phyloP scores from a whole-genome alignment of 2,797 vertebrate genomes.

The Muscicapa striata region DNA sequence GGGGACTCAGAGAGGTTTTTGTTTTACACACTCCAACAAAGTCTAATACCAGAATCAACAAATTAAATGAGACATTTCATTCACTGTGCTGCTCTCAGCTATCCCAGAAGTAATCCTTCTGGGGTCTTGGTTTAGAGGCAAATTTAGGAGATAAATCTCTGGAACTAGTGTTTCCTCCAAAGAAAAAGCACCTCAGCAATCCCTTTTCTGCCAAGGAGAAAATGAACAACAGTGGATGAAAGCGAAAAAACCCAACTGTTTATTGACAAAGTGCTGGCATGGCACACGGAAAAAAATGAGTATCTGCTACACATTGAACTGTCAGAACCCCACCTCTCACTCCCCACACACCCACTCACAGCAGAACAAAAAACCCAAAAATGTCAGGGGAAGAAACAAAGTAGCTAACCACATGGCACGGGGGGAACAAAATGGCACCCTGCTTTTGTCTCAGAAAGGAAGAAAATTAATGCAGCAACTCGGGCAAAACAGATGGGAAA shows the following conservation, averaged over 20 bases:
- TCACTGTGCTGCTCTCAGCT: not conserved
- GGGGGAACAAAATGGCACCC: not conserved
- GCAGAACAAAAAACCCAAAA: not conserved
- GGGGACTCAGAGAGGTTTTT: no score
- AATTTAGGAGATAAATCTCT: not conserved
- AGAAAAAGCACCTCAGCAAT: not conserved
- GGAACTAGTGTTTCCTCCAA: not conserved
- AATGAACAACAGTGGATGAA: not conserved
- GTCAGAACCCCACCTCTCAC: not conserved
- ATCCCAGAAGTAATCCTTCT: not conserved
- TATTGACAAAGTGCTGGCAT: not conserved
- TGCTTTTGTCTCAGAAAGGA: not conserved
- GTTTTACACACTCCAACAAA: no score
- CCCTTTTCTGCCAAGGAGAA: not conserved
- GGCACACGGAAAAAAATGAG: not conserved
- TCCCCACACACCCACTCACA: no score
- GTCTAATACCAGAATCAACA: not conserved
- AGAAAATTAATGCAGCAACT: not conserved
- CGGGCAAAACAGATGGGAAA: not conserved
- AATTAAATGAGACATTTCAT: not conserved
- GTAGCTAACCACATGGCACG: accelerated
- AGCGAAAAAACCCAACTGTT: not conserved
- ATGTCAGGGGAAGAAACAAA: not conserved
- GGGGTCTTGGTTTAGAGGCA: not conserved
- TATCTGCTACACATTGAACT: not conserved